Conservation (phyloP, 1,140 invertebrate genomes). For the Gerris buenoi region DNA sequence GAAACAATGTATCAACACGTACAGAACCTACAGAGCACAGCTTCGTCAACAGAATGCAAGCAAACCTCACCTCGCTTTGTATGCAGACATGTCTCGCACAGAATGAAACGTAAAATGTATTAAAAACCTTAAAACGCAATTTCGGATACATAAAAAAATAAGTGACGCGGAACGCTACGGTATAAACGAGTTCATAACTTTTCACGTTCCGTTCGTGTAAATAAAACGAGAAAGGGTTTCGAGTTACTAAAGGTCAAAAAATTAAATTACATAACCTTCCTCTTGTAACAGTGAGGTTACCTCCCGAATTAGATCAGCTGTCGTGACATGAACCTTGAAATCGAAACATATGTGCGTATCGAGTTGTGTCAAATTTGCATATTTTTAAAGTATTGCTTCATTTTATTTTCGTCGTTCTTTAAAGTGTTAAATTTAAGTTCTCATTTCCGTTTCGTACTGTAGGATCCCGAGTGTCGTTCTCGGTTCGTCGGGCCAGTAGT, state of each 20-base stretch:
- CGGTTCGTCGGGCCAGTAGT: too few relatives aligned
- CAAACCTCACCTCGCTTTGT: background rate
- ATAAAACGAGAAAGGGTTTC: too few relatives aligned
- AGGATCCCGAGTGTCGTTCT: too few relatives aligned
- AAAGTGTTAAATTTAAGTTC: background rate
- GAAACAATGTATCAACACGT: background rate
- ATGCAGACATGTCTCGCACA: background rate
- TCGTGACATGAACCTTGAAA: background rate
- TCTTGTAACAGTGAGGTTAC: background rate
- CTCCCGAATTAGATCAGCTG: background rate
- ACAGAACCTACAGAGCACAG: too few relatives aligned
- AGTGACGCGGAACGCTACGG: too few relatives aligned
- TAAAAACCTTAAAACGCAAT: background rate
- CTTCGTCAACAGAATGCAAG: too few relatives aligned
- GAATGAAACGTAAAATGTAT: too few relatives aligned
- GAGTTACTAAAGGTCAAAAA: background rate
- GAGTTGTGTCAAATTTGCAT: constrained; percentile 1
- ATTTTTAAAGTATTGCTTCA: background rate
- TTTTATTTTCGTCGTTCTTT: background rate
- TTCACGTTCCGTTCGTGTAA: background rate
- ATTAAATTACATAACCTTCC: background rate
- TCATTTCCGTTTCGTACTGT: too few relatives aligned
- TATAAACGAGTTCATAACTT: too few relatives aligned
- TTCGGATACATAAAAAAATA: background rate
- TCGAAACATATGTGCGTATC: constrained; percentile 3